Evolutionary conservation across 2,113 vertebrate species (phyloP).

Genomic region (Ramphastos sulfuratus): DNA sequence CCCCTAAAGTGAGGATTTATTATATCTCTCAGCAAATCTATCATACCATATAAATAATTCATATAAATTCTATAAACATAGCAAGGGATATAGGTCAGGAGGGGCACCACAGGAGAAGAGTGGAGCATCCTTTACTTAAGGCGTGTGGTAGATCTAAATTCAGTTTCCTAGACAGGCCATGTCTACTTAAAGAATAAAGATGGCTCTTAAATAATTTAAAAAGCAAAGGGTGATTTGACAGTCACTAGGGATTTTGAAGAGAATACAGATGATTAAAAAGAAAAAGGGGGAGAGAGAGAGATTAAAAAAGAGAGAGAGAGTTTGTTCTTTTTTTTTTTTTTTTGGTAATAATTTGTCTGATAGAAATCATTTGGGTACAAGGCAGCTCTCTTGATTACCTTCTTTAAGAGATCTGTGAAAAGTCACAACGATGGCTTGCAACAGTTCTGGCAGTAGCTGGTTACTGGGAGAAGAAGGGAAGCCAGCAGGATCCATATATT

Average conservation of each 20-base stretch:
- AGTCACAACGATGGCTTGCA: background rate
- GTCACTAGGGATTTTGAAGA: background rate
- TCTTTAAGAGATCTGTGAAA: background rate
- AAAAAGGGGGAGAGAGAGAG: background rate
- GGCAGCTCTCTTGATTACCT: background rate
- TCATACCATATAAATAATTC: constrained; percentile 34
- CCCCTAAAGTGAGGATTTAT: constrained; percentile 32
- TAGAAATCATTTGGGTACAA: background rate
- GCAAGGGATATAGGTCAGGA: constrained; percentile 22
- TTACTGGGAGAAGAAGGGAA: background rate
- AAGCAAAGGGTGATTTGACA: background rate
- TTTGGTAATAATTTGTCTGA: background rate
- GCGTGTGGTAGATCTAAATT: background rate
- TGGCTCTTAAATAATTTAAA: background rate
- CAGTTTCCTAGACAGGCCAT: background rate
- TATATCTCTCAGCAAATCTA: background rate
- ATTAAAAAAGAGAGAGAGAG: too few relatives aligned
- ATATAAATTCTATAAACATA: background rate
- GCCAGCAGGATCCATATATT: background rate
- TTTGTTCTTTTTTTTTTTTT: too few relatives aligned
- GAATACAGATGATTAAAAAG: background rate
- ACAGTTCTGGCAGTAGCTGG: too few relatives aligned
- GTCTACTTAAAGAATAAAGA: background rate
- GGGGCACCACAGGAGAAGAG: background rate
- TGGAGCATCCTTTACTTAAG: background rate